A percentile compares a stretch with the other conserved stretches of the same genome.
Evolutionary conservation across 1,140 invertebrate genomes (phyloP).

Genomic region (Musca domestica): DNA sequence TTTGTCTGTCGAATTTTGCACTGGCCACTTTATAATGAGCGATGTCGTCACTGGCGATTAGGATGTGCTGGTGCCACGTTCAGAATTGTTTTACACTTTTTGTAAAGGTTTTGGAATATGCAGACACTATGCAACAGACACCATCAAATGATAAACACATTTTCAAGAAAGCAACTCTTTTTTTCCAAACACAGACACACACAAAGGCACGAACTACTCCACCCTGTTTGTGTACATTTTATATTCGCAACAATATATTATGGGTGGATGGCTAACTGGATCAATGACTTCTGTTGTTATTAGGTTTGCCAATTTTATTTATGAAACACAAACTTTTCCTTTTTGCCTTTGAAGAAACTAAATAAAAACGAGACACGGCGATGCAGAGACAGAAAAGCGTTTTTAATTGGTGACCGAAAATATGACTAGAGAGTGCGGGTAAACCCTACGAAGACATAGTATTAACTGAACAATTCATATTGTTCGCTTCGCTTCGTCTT

Average conservation of each 20-base stretch:
- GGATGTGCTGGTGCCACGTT: too few relatives aligned
- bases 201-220: conserved; percentile 14
- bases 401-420: too few relatives aligned
- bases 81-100: too few relatives aligned
- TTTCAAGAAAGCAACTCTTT: too few relatives aligned
- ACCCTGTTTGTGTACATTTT: conserved; percentile 9
- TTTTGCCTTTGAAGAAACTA: not conserved
- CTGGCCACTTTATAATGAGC: not conserved
- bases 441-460: conserved; percentile 9
- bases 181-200: conserved; percentile 4
- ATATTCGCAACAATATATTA: too few relatives aligned
- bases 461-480: conserved; percentile 11
- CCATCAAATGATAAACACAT: too few relatives aligned
- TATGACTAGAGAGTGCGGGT: not conserved
- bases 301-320: not conserved
- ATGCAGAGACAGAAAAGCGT: too few relatives aligned
- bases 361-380: too few relatives aligned
- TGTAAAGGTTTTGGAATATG: too few relatives aligned
- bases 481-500: not conserved
- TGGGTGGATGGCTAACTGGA: conserved; percentile 8
- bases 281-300: not conserved
- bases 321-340: not conserved
- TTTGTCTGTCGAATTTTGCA: conserved; percentile 7
- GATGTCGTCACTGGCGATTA: too few relatives aligned
- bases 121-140: too few relatives aligned